phyloP scores from a whole-genome alignment of 1,140 invertebrate genomes.

The Cheumatopsyche charites region DNA sequence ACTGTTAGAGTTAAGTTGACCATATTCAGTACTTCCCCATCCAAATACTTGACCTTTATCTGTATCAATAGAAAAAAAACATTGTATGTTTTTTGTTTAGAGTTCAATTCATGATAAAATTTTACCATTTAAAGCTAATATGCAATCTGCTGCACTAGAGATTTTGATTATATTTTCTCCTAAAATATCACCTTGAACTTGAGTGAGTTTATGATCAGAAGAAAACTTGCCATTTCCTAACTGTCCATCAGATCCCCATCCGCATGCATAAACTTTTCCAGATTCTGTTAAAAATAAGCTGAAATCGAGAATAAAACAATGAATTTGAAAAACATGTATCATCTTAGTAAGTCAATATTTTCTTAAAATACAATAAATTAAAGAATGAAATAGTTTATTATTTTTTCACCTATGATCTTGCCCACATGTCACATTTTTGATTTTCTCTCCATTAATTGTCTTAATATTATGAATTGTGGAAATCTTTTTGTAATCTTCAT shows the following conservation, averaged over 20 bases:
- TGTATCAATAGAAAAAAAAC: slow-evolving; percentile 53
- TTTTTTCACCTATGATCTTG: slow-evolving; percentile 80
- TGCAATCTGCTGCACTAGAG: slow-evolving; percentile 82
- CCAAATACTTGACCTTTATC: slow-evolving; percentile 94
- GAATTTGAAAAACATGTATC: slow-evolving; percentile 37
- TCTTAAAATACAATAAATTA: too few species aligned
- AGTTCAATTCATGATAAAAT: slow-evolving; percentile 5
- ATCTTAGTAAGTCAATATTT: slow-evolving; percentile 17
- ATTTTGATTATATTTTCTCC: slow-evolving; percentile 84
- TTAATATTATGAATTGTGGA: slow-evolving; percentile 70
- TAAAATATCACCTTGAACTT: slow-evolving; percentile 81
- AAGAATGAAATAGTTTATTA: too few species aligned
- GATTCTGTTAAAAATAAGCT: slow-evolving; percentile 81
- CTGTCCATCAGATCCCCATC: slow-evolving; percentile 95
- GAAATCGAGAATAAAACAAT: too few species aligned
- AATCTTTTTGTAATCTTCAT: slow-evolving; percentile 77
- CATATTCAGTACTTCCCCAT: slow-evolving; percentile 97
- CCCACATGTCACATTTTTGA: slow-evolving; percentile 71
- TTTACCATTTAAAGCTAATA: slow-evolving; percentile 87
- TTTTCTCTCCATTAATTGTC: slow-evolving; percentile 67
- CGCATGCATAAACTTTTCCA: slow-evolving; percentile 87
- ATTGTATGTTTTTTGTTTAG: not conserved
- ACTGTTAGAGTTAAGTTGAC: slow-evolving; percentile 69
- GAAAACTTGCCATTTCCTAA: slow-evolving; percentile 81
- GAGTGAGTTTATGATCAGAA: slow-evolving; percentile 64